Conservation (phyloP, 1,140 invertebrate genomes). For the Atopsyche davidsoni region DNA sequence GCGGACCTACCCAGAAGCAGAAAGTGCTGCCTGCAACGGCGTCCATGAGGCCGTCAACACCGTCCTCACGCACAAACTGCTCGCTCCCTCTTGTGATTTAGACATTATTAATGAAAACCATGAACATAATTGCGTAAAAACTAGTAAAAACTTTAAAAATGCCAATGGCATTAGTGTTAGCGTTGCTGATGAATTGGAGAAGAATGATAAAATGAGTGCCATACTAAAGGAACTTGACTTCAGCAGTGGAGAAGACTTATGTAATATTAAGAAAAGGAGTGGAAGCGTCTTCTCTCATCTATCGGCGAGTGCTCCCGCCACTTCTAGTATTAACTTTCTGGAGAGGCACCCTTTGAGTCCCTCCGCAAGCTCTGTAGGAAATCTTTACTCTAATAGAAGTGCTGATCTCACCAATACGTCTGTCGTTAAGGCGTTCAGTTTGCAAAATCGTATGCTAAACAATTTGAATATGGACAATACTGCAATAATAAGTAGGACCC, state of each 20-base stretch:
- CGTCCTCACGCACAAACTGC: slow-evolving; percentile 28
- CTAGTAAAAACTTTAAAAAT: slow-evolving; percentile 18
- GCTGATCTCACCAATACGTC: slow-evolving; percentile 3
- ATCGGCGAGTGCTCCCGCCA: slow-evolving; percentile 57
- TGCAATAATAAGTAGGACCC: slow-evolving; percentile 31
- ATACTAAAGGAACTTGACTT: slow-evolving; percentile 42
- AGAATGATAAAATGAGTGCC: slow-evolving; percentile 42
- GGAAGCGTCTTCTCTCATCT: slow-evolving; percentile 42
- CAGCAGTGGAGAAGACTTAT: slow-evolving; percentile 23
- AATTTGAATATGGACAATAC: slow-evolving; percentile 29
- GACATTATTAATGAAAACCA: slow-evolving; percentile 40
- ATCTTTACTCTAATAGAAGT: slow-evolving; percentile 14
- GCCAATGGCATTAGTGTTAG: slow-evolving; percentile 23
- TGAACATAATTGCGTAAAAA: slow-evolving; percentile 31
- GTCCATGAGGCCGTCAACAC: slow-evolving; percentile 32
- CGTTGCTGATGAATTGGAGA: slow-evolving; percentile 11
- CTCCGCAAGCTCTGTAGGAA: slow-evolving; percentile 17
- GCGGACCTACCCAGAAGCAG: slow-evolving; percentile 47
- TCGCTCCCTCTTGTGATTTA: slow-evolving; percentile 36
- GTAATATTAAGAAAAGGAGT: slow-evolving; percentile 28
- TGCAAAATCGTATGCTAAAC: slow-evolving; percentile 24
- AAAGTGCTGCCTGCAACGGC: slow-evolving; percentile 33
- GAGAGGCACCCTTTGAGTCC: slow-evolving; percentile 14
- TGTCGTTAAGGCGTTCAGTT: slow-evolving; percentile 12
- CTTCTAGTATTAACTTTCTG: slow-evolving; percentile 44